Percentiles rank a stretch among this genome's conserved stretches.
These are phyloP conservation scores for Zootoca vivipara DNA, from an alignment of 2,113 vertebrate genomes.

Conservation along the genomic window DNA sequence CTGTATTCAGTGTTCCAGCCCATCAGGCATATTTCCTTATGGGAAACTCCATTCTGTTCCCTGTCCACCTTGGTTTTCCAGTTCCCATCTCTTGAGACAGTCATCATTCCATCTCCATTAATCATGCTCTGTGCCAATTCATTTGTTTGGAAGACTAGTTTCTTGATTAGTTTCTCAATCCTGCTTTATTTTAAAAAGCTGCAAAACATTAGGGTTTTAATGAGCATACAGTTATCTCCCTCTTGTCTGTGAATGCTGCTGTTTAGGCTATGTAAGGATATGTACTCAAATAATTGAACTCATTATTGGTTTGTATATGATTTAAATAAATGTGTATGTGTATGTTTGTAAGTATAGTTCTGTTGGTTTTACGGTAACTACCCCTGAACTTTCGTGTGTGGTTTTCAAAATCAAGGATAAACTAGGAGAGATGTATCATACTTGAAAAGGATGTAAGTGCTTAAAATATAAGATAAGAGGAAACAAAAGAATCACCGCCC, in stretches of 20 bases:
- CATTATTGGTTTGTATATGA: neutral
- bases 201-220: neutral
- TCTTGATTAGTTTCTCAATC: too few species aligned
- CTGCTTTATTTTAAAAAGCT: too few species aligned
- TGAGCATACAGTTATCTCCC: neutral
- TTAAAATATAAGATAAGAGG: neutral
- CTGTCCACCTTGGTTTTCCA: neutral
- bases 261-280: neutral
- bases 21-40: neutral
- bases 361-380: neutral
- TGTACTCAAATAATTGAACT: neutral
- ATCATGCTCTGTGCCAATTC: neutral
- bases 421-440: neutral
- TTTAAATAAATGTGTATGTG: neutral
- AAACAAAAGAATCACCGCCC: neutral
- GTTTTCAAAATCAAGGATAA: neutral
- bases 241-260: neutral
- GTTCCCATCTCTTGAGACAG: neutral
- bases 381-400: neutral
- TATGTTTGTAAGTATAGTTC: neutral
- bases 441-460: neutral
- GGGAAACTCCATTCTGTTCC: neutral
- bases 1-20: neutral
- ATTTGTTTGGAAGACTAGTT: neutral
- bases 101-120: neutral